Evolutionary conservation across 2,888 invertebrate genomes (phyloP), one percentile per base, ranked within the genome.

Genomic region (Cryptus armator): DNA sequence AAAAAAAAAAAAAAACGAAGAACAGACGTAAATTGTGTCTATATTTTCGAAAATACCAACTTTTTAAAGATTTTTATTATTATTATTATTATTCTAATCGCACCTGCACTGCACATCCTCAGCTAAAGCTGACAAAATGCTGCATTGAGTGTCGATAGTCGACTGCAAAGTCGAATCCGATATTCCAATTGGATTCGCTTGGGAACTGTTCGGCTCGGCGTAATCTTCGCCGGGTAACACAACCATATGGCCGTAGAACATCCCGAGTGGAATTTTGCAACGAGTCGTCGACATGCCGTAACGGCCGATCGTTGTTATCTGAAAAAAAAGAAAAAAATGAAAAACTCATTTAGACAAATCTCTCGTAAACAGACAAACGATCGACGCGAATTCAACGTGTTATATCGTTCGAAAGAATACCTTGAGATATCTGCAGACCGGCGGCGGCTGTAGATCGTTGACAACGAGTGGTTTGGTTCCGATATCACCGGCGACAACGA

Each of bases 271-370:
- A 86, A 99, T 98, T 94, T 97, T 97, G 91, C 98, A 98, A 89
- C 98, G 96, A 78, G 98, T 97, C 0, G 98, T 97, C 32, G 98
- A 97, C 97, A 98, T 98, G 66, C 98, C 98, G 91, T 98, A 98
- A 12, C 98, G 96, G 10, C 98, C 98, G 88, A 98, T 98, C 0
- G 97, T 97, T 46, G 98, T 98, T 85, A 98, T 97, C 97, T 97
- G 92, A 56, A 93, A 32, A 19, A 72, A 37, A 86, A 51, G 72
- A 74, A 29, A 32, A 19, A 72, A 37, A 86, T 46, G 72, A 74
- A 29, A 64, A 80, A 68, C 24, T 24, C 24, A 24, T 1, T 19
- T 64, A 66, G 70, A 56, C 62, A 59, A 53, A 14, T 24, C 4
- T 24, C 10, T n/a, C n/a, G 64, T 3, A 16, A 37, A 24, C 7